A percentile compares a stretch with the other conserved stretches of the same genome.
phyloP scores from a whole-genome alignment of 2,888 invertebrate genomes.

The Chrysodeixis includens region DNA sequence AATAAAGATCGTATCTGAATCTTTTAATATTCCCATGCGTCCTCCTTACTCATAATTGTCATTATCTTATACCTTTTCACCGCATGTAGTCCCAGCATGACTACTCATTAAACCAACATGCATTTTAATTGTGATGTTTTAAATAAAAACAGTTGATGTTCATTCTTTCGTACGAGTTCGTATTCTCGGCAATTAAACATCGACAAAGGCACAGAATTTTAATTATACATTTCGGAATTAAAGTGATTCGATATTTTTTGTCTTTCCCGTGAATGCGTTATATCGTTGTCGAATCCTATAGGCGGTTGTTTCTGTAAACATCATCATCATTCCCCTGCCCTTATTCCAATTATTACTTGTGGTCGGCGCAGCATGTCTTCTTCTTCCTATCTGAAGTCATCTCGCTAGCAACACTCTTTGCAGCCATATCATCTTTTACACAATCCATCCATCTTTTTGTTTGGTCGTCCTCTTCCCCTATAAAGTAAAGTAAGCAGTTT shows the following conservation, averaged over 20 bases:
- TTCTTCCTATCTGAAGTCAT: too few species aligned
- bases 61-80: too few species aligned
- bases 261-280: background rate
- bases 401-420: too few species aligned
- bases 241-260: background rate
- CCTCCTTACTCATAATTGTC: too few species aligned
- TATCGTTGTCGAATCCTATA: background rate
- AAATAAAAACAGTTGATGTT: conserved; percentile 3
- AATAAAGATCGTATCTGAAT: too few species aligned
- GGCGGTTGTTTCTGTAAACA: background rate
- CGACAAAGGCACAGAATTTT: background rate
- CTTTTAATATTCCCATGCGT: too few species aligned
- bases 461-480: too few species aligned
- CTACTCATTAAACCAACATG: background rate
- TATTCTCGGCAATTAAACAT: conserved; percentile 4
- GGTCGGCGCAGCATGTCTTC: too few species aligned
- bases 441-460: background rate
- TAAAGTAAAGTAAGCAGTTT: too few species aligned
- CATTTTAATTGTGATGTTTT: conserved; percentile 4
- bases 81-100: too few species aligned
- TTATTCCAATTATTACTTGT: too few species aligned
- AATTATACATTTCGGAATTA: background rate
- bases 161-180: conserved; percentile 4
- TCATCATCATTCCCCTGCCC: background rate
- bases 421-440: too few species aligned